Evolutionary conservation across 2,113 vertebrate species (phyloP).

Genomic region (Mesitornis unicolor): DNA sequence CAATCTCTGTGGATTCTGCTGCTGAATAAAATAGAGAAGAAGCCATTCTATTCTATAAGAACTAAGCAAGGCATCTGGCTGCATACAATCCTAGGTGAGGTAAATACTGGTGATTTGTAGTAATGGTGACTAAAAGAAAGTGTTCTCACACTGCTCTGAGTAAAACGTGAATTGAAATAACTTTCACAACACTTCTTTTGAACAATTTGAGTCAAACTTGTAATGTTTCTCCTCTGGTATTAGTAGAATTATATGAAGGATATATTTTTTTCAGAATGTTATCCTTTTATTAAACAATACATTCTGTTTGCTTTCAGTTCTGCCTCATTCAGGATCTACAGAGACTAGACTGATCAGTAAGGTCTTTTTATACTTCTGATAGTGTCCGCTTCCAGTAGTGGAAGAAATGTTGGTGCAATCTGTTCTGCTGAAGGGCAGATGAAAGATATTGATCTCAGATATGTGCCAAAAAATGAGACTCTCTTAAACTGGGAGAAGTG

Average conservation of each 20-base stretch:
- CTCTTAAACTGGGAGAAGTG: neutral
- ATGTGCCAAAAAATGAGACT: neutral
- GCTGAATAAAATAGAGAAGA: neutral
- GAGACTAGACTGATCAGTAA: neutral
- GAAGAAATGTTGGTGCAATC: neutral
- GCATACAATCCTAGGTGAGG: neutral
- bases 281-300: neutral
- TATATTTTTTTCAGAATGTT: neutral
- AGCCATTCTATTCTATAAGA: neutral
- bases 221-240: neutral
- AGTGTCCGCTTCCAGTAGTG: neutral
- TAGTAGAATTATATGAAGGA: neutral
- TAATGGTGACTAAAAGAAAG: neutral
- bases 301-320: neutral
- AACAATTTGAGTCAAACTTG: neutral
- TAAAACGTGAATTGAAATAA: neutral
- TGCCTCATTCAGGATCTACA: neutral
- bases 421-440: neutral
- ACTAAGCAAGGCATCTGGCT: neutral
- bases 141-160: neutral
- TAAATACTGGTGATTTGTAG: neutral
- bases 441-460: neutral
- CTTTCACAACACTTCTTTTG: neutral
- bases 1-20: neutral
- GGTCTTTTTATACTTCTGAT: neutral